Evolutionary conservation across 1,140 invertebrate species (phyloP).

Genomic region (Melipona quadrifasciata): DNA sequence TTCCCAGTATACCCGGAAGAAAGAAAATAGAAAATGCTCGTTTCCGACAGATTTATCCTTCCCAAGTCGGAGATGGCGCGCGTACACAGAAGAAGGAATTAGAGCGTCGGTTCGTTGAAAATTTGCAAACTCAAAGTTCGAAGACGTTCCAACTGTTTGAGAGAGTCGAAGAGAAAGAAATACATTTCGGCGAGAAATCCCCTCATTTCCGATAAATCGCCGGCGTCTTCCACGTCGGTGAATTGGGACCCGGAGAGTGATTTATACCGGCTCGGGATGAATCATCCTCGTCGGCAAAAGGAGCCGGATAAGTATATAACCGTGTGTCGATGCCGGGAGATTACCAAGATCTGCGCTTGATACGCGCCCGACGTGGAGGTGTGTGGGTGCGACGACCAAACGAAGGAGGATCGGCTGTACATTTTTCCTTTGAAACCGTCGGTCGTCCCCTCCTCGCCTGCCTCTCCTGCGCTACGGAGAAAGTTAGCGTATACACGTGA

Average conservation of each 20-base stretch:
- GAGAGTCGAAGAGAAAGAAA: no score
- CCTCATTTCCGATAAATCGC: slow-evolving; percentile 72
- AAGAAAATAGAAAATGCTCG: neutral
- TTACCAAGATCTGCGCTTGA: slow-evolving; percentile 76
- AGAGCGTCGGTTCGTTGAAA: neutral
- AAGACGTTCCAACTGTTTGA: no score
- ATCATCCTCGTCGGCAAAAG: slow-evolving; percentile 75
- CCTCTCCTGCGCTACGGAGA: slow-evolving; percentile 61
- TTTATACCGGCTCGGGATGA: slow-evolving; percentile 76
- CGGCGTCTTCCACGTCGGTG: slow-evolving; percentile 63
- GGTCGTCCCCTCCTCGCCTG: slow-evolving; percentile 58
- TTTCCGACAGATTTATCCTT: neutral
- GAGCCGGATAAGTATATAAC: slow-evolving; percentile 73
- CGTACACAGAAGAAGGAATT: neutral
- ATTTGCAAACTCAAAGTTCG: neutral
- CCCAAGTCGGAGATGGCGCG: no score
- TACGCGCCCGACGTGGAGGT: slow-evolving; percentile 70
- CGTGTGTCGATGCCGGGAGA: slow-evolving; percentile 77
- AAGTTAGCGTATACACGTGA: slow-evolving; percentile 69
- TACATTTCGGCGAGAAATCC: slow-evolving; percentile 60
- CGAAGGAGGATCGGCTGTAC: slow-evolving; percentile 60
- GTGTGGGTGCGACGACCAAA: slow-evolving; percentile 74
- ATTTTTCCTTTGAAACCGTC: slow-evolving; percentile 58
- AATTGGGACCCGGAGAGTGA: slow-evolving; percentile 75
- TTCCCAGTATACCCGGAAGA: neutral